A percentile compares a stretch with the other conserved stretches of the same genome.
phyloP scores from a whole-genome alignment of 2,888 invertebrate species.

The Lapara coniferarum region DNA sequence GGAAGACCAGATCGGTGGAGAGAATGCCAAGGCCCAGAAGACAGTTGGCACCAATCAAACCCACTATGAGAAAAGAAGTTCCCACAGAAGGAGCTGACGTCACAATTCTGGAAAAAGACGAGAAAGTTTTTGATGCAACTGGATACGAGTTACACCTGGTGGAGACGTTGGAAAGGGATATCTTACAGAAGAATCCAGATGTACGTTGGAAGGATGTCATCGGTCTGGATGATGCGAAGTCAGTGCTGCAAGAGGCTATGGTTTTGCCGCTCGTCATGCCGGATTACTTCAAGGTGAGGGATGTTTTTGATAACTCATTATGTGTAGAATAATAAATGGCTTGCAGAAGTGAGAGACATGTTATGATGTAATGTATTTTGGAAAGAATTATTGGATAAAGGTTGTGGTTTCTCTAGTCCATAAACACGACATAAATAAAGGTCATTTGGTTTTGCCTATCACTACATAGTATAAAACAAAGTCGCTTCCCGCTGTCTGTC shows the following conservation, averaged over 20 bases:
- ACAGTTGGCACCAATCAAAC: constrained; percentile 68
- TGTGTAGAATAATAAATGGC: background rate
- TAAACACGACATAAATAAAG: too few species aligned
- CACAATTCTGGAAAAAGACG: constrained; percentile 68
- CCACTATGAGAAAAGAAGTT: constrained; percentile 61
- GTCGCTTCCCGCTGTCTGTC: too few species aligned
- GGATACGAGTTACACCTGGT: constrained; percentile 91
- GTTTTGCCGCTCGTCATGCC: constrained; percentile 94
- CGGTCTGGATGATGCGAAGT: constrained; percentile 89
- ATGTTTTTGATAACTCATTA: background rate
- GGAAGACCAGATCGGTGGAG: constrained; percentile 76
- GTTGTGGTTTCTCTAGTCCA: too few species aligned
- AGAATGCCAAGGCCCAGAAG: constrained; percentile 60
- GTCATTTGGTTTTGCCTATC: too few species aligned
- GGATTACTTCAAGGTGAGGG: constrained; percentile 90
- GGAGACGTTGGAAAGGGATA: constrained; percentile 92
- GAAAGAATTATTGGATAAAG: too few species aligned
- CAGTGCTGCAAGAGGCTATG: constrained; percentile 92
- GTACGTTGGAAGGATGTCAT: constrained; percentile 92
- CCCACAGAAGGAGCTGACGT: constrained; percentile 66
- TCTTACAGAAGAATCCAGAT: constrained; percentile 91
- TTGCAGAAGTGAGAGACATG: background rate
- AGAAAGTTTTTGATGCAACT: constrained; percentile 85
- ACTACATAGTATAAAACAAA: too few species aligned
- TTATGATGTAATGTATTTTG: background rate